These are phyloP conservation scores for Danionella dracula DNA, from an alignment of 2,797 vertebrate genomes.

Conservation along the genomic window DNA sequence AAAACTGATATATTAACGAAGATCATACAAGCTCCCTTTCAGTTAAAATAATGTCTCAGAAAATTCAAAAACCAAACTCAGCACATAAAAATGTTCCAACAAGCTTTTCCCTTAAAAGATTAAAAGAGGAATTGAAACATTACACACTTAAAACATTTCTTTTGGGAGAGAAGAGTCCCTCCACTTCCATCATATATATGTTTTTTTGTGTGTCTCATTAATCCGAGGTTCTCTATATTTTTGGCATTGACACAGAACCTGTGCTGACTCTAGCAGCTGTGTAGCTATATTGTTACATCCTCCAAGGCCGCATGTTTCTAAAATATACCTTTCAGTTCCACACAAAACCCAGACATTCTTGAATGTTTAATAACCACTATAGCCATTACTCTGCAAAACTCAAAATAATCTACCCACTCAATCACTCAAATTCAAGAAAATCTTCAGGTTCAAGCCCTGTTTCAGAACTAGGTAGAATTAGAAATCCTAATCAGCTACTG, in stretches of 20 bases:
- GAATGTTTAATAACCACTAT: constrained; percentile 33
- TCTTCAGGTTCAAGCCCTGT: background rate
- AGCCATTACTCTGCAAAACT: background rate
- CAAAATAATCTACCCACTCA: background rate
- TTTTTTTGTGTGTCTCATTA: constrained; percentile 40
- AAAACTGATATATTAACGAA: constrained; percentile 10
- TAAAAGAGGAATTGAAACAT: constrained; percentile 54
- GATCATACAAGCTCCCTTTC: constrained; percentile 1
- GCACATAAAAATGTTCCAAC: constrained; percentile 50
- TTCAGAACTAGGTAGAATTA: background rate
- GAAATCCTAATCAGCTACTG: background rate
- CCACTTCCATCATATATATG: constrained; percentile 53
- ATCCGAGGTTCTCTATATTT: background rate
- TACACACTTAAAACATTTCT: constrained; percentile 72
- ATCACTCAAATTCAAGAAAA: background rate
- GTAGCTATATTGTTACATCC: constrained; percentile 69
- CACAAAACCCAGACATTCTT: constrained; percentile 59
- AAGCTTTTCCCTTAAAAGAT: background rate
- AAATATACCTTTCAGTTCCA: constrained; percentile 68
- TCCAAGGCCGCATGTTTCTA: constrained; percentile 63
- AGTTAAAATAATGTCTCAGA: constrained; percentile 23
- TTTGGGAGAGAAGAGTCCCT: constrained; percentile 64
- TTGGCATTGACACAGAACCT: constrained; percentile 39
- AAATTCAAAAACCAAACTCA: constrained; percentile 23
- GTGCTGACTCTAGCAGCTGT: constrained; percentile 68